Evolutionary conservation across 2,113 vertebrate genomes (phyloP).

Genomic region (Otus sunia): DNA sequence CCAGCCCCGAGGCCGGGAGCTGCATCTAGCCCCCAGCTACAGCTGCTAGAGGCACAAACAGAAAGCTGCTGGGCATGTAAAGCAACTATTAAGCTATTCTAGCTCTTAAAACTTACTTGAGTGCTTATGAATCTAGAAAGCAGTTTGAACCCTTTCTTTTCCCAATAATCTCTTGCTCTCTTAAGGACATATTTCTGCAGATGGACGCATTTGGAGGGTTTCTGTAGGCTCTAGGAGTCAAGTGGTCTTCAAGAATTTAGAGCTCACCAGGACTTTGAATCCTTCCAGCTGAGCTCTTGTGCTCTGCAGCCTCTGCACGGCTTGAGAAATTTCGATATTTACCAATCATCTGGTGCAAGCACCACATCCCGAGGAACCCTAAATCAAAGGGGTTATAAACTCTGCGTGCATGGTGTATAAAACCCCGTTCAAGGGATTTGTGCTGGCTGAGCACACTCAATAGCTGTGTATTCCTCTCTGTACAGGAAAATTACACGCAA

Average conservation of each 20-base stretch:
- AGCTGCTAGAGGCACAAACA: neutral
- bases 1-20: neutral
- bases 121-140: neutral
- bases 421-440: neutral
- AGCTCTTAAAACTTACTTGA: neutral
- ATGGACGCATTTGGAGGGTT: neutral
- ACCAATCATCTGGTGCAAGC: neutral
- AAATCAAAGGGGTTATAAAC: neutral
- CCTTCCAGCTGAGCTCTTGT: neutral
- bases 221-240: neutral
- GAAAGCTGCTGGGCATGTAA: neutral
- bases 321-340: conserved; percentile 5
- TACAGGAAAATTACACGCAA: neutral
- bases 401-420: accelerated
- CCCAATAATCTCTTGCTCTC: neutral
- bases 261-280: neutral
- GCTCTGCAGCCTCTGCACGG: neutral
- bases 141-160: neutral
- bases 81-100: neutral
- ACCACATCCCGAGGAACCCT: neutral
- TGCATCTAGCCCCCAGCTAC: neutral
- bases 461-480: neutral
- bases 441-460: neutral
- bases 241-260: conserved; percentile 8
- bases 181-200: neutral